phyloP scores from a whole-genome alignment of 1,140 invertebrate genomes.

The Drosophila auraria region DNA sequence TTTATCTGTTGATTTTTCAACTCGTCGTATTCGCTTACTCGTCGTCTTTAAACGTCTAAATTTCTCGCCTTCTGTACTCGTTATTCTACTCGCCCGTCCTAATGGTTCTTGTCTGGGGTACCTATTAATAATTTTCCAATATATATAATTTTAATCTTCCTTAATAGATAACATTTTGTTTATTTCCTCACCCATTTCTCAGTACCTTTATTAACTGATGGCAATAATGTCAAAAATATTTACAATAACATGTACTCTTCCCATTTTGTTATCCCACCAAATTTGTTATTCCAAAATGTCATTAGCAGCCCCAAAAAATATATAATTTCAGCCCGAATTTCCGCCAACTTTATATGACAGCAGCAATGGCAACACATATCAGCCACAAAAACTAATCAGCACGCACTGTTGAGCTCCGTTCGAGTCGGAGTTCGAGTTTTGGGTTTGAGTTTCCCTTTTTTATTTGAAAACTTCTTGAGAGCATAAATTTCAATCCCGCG shows the following conservation, averaged over 20 bases:
- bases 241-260: neutral
- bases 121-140: no score
- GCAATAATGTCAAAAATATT: conserved; percentile 4
- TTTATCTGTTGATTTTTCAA: no score
- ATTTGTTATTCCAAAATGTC: conserved; percentile 6
- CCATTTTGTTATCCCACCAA: neutral
- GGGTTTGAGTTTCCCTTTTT: conserved; percentile 37
- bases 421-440: conserved; percentile 19
- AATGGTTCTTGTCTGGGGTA: neutral
- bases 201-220: neutral
- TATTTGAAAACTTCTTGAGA: conserved; percentile 65
- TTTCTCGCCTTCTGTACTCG: no score
- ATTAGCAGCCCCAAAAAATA: conserved; percentile 2
- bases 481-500: conserved; percentile 80
- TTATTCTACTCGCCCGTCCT: neutral
- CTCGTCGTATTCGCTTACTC: neutral
- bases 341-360: conserved; percentile 25
- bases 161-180: neutral
- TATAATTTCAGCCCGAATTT: conserved; percentile 8
- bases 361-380: conserved; percentile 31
- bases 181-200: neutral
- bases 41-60: neutral
- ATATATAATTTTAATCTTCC: no score
- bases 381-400: conserved; percentile 72
- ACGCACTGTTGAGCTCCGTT: conserved; percentile 40